phyloP scores from a whole-genome alignment of 2,113 vertebrate species.

The Sylvilagus bachmani region DNA sequence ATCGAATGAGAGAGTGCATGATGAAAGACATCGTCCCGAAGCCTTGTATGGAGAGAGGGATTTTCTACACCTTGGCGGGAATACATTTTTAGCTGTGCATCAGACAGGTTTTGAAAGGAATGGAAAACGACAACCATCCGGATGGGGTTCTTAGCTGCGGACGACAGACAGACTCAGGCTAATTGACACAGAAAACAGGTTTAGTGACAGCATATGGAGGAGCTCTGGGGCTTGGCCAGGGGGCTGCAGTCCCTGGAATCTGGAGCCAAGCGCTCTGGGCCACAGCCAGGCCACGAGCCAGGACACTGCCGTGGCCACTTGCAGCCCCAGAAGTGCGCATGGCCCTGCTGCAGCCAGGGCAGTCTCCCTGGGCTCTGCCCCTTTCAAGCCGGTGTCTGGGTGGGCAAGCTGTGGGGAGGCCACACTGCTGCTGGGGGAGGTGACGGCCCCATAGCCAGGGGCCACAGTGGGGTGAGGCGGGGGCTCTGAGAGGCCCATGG shows the following conservation, averaged over 20 bases:
- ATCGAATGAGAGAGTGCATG: not conserved
- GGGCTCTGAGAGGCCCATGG: not conserved
- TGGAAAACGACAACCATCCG: not conserved
- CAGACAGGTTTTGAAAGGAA: not conserved
- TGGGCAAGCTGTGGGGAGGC: not conserved
- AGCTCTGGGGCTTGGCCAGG: not conserved
- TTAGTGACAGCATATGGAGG: not conserved
- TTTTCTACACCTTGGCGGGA: not conserved
- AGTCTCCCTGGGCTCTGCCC: not conserved
- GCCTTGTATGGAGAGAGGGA: not conserved
- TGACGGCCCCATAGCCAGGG: not conserved
- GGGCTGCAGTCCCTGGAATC: not conserved
- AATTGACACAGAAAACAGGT: not conserved
- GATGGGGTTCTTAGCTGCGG: not conserved
- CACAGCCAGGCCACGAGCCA: not conserved
- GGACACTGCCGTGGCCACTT: not conserved
- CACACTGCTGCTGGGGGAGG: not conserved
- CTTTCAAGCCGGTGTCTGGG: not conserved
- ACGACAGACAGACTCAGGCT: not conserved
- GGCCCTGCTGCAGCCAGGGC: not conserved
- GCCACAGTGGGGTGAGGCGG: not conserved
- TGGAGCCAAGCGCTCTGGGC: not conserved
- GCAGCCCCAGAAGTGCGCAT: not conserved
- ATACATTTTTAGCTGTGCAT: constrained; percentile 28
- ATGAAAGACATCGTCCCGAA: not conserved